Evolutionary conservation across 2,888 invertebrate species (phyloP).

Genomic region (Hyalella azteca): DNA sequence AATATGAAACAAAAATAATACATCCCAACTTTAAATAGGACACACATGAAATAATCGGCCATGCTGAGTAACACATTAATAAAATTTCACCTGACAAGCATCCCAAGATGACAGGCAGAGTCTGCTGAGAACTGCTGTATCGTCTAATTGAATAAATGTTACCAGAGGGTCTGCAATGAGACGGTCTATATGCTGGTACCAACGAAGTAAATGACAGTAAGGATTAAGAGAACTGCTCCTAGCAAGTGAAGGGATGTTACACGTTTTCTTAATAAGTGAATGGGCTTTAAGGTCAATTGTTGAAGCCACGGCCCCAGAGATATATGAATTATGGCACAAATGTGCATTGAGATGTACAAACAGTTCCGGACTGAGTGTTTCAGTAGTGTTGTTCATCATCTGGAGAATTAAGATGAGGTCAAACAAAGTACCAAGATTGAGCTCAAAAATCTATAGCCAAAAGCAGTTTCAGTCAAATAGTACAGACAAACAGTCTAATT

Average conservation of each 20-base stretch:
- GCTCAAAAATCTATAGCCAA: too few relatives aligned
- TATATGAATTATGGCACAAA: constrained; percentile 4
- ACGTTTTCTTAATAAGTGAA: background rate
- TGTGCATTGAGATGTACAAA: constrained; percentile 10
- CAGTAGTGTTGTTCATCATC: too few relatives aligned
- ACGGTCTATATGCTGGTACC: constrained; percentile 15
- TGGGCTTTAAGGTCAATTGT: background rate
- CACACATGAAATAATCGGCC: too few relatives aligned
- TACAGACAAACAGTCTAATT: too few relatives aligned
- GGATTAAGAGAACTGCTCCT: background rate
- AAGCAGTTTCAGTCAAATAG: too few relatives aligned
- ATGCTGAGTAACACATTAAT: too few relatives aligned
- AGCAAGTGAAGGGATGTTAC: background rate
- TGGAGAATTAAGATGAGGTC: too few relatives aligned
- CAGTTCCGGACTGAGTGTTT: too few relatives aligned
- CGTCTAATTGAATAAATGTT: background rate
- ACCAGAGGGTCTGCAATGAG: background rate
- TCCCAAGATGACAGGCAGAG: background rate
- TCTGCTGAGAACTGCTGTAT: background rate
- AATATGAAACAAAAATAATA: too few relatives aligned
- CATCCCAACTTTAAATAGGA: too few relatives aligned
- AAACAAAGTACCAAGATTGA: too few relatives aligned
- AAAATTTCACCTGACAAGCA: background rate
- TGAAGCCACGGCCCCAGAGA: constrained; percentile 13
- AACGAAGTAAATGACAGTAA: constrained; percentile 26